Base-by-base conservation (phyloP, 1,140 invertebrate genomes). In the Calycopis cecrops region DNA sequence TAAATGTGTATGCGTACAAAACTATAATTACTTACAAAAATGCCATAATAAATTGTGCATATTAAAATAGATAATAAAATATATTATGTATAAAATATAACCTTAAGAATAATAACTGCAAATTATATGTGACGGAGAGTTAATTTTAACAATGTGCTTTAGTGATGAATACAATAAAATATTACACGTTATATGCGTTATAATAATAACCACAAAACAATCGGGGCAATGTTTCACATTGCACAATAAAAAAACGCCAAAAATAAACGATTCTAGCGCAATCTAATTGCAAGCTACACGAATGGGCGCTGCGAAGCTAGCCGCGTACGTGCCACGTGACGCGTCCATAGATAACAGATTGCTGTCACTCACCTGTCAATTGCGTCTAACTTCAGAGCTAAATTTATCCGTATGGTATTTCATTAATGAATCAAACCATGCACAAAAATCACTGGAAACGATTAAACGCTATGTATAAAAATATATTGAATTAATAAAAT, bases 31-130 rank as follows among this genome's bases (percentile, higher is more conserved):
- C 59, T 67, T 71, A 78, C 35, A 72, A 79, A n/a, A 83, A 83
- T 82, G 69, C 73, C 72, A 78, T 85, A 77, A 84, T 79, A 83
- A 80, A 85, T 83, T 85, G 79, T 83, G 81, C 79, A 75, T 77
- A 73, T 77, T 79, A 79, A 79, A 83, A 81, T 83, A 84, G 75
- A 79, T 55, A 59, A 81, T 79, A 84, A 83, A 82, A 81, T 84
- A 77, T 84, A 77, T 76, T 79, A 74, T 81, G 63, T 76, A 86
- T 83, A 86, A 85, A 81, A 82, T 86, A 84, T 76, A 79, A 82
- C 79, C 67, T 78, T 78, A 76, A 40, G 57, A 74, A 52, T 79
- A 68, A 79, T 83, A 85, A 82, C 79, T 83, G 79, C 73, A 84
- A 84, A 79, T 75, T 73, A 79, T 73, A 81, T 69, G 70, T 73